A percentile compares a stretch with the other conserved stretches of the same genome.
These are phyloP conservation scores for Mesembrinibis cayennensis DNA, from an alignment of 2,113 vertebrate species.

Conservation along the genomic window DNA sequence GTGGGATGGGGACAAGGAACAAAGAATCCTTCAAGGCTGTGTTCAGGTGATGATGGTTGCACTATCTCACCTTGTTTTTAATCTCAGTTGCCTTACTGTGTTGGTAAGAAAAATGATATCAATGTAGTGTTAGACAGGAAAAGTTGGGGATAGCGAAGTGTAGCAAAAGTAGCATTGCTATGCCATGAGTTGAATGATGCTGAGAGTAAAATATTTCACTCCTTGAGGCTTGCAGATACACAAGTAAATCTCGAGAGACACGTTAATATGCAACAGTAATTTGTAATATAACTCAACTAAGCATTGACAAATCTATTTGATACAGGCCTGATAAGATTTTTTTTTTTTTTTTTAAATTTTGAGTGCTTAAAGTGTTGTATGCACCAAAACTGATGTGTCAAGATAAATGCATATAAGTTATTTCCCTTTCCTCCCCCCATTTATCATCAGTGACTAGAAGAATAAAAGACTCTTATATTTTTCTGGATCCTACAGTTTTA, in stretches of 20 bases:
- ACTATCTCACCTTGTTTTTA: neutral
- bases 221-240: neutral
- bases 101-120: fast-evolving
- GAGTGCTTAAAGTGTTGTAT: neutral
- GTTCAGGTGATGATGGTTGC: neutral
- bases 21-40: neutral
- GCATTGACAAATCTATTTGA: slow-evolving; percentile 54
- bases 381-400: slow-evolving; percentile 11
- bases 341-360: neutral
- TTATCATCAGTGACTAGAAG: neutral
- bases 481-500: neutral
- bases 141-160: neutral
- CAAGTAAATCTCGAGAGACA: slow-evolving; percentile 7
- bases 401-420: slow-evolving; percentile 34
- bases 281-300: slow-evolving; percentile 25
- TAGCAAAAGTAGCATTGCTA: neutral
- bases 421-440: slow-evolving; percentile 15
- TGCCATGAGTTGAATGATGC: neutral
- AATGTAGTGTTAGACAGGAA: neutral
- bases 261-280: slow-evolving; percentile 43
- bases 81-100: neutral
- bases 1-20: neutral
- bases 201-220: neutral
- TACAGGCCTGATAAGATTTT: neutral
- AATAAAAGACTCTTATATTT: neutral